Percentiles rank a stretch among this genome's conserved stretches.
phyloP scores from a whole-genome alignment of 2,113 vertebrate species.

The Cathartes aura region DNA sequence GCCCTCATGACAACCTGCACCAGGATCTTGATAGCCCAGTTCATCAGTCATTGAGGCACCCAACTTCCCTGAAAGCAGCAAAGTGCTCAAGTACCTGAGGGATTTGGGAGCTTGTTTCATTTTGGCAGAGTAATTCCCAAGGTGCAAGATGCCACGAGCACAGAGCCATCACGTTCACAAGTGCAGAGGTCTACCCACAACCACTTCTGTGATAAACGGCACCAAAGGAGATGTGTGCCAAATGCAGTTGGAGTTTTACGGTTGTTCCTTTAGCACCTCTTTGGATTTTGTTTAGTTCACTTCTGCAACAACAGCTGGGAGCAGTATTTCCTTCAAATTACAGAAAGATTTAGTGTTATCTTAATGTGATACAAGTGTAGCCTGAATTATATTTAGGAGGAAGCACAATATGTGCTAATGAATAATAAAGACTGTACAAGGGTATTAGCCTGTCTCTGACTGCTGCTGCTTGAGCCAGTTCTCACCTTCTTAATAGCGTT shows the following conservation, averaged over 20 bases:
- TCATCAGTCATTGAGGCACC: background rate
- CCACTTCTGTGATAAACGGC: background rate
- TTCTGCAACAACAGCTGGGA: slow-evolving; percentile 64
- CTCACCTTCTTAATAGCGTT: slow-evolving; percentile 20
- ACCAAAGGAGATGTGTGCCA: background rate
- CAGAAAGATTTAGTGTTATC: slow-evolving; percentile 59
- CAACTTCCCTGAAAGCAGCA: background rate
- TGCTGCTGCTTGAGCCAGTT: slow-evolving; percentile 25
- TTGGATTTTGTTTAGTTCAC: slow-evolving; percentile 24
- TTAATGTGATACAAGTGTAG: slow-evolving; percentile 58
- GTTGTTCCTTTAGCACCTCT: slow-evolving; percentile 37
- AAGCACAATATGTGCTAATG: slow-evolving; percentile 68
- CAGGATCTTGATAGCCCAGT: background rate
- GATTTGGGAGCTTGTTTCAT: background rate
- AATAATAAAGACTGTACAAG: slow-evolving; percentile 61
- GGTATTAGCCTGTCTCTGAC: background rate
- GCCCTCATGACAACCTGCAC: background rate
- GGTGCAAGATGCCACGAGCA: background rate
- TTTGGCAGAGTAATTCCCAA: background rate
- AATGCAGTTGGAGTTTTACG: background rate
- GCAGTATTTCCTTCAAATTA: slow-evolving; percentile 68
- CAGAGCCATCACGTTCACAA: background rate
- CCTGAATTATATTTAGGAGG: slow-evolving; percentile 52
- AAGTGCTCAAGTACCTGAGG: background rate
- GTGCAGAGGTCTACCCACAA: rapidly evolving